These are phyloP conservation scores for Mycogona germanica DNA, from an alignment of 2,888 invertebrate genomes.

Conservation along the genomic window DNA sequence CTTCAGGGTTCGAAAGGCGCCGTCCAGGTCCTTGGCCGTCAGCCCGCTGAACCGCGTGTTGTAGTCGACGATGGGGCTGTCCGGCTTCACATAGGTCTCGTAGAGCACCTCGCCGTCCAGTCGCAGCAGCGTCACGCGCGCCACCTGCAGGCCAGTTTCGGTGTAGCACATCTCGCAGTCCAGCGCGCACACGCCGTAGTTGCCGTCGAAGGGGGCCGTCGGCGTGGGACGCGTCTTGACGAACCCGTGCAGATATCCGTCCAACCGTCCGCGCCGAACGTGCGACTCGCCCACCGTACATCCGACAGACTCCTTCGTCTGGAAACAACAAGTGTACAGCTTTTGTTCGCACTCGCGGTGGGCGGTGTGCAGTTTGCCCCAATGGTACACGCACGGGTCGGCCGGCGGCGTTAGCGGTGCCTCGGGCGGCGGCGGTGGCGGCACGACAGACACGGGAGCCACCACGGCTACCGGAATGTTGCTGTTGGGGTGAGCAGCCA, in stretches of 20 bases:
- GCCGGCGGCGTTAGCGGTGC: background rate
- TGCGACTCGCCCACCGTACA: slow-evolving; percentile 53
- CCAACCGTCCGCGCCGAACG: slow-evolving; percentile 60
- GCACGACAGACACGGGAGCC: too few relatives aligned
- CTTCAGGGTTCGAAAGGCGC: slow-evolving; percentile 28
- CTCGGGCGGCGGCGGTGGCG: too few relatives aligned
- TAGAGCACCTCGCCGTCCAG: slow-evolving; percentile 23
- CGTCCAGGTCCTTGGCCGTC: slow-evolving; percentile 30
- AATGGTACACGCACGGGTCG: slow-evolving; percentile 23
- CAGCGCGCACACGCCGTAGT: slow-evolving; percentile 23
- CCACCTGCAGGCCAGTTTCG: slow-evolving; percentile 25
- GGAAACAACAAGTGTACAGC: slow-evolving; percentile 51
- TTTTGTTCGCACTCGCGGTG: slow-evolving; percentile 20
- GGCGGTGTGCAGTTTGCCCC: slow-evolving; percentile 19
- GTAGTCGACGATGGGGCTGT: slow-evolving; percentile 25
- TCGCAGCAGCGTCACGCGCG: slow-evolving; percentile 24
- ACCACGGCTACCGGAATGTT: too few relatives aligned
- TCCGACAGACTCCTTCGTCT: slow-evolving; percentile 42
- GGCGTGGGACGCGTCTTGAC: slow-evolving; percentile 42
- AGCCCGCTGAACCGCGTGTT: slow-evolving; percentile 36
- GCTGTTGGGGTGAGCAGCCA: background rate
- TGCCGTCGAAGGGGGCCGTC: slow-evolving; percentile 29
- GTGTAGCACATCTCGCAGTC: slow-evolving; percentile 29
- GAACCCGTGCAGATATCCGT: slow-evolving; percentile 53
- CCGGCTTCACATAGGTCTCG: slow-evolving; percentile 24